These are phyloP conservation scores for Pogona vitticeps DNA, from an alignment of 2,113 vertebrate genomes.

Conservation along the genomic window DNA sequence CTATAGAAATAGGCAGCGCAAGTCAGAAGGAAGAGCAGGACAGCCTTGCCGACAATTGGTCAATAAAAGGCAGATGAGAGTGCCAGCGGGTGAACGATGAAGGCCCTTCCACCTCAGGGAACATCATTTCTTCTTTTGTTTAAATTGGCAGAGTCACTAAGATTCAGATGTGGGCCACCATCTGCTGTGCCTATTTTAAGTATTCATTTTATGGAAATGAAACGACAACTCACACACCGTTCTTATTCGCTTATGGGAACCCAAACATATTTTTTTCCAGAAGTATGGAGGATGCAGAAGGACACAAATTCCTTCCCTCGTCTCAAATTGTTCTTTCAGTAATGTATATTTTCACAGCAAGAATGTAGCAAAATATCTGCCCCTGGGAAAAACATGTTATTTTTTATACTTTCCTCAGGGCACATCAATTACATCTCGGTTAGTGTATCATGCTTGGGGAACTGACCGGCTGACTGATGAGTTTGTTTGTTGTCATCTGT, in stretches of 20 bases:
- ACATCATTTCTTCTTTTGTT: no score
- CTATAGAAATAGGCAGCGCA: background rate
- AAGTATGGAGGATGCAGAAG: background rate
- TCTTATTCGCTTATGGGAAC: background rate
- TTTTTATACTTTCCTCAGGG: background rate
- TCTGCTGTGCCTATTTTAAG: background rate
- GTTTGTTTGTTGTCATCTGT: no score
- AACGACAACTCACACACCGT: background rate
- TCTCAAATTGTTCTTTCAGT: background rate
- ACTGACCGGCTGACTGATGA: no score
- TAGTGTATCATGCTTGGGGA: no score
- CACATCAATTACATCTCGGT: no score
- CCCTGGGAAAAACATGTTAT: background rate
- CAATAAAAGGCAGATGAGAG: background rate
- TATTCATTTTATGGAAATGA: background rate
- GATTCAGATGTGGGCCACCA: background rate
- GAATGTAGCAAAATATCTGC: background rate
- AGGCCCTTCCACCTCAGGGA: background rate
- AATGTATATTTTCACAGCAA: background rate
- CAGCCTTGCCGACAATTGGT: no score
- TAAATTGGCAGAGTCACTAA: background rate
- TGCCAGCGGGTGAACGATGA: no score
- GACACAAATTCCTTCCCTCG: no score
- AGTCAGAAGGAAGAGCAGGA: background rate
- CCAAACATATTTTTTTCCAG: background rate